Conservation (phyloP, 2,888 invertebrate species). For the Allacma fusca region DNA sequence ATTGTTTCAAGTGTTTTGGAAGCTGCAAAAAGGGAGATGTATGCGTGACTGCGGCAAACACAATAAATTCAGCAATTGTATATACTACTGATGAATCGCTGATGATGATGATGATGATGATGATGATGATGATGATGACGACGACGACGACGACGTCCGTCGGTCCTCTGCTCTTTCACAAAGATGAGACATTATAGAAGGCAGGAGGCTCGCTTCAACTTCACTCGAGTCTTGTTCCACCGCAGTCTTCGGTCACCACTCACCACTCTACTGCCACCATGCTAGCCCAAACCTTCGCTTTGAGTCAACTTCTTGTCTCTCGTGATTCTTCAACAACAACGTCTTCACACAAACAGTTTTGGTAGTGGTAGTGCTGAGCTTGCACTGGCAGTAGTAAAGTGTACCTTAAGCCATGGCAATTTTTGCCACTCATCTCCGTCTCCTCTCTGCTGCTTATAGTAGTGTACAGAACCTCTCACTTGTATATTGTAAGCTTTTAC, state of each 20-base stretch:
- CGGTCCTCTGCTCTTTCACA: not conserved
- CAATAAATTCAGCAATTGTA: not conserved
- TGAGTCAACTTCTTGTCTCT: conserved; percentile 27
- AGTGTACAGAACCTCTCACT: too few relatives aligned
- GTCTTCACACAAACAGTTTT: not conserved
- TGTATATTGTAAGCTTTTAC: not conserved
- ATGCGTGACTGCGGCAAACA: not conserved
- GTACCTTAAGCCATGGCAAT: conserved; percentile 14
- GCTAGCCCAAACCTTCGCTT: not conserved
- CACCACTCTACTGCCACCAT: not conserved
- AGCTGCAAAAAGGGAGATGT: not conserved
- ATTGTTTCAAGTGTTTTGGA: not conserved
- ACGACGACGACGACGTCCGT: not conserved
- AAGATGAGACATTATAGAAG: conserved; percentile 1
- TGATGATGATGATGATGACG: too few relatives aligned
- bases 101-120: too few relatives aligned
- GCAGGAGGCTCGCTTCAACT: not conserved
- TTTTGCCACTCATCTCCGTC: conserved; percentile 28
- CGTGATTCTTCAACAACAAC: conserved; percentile 2
- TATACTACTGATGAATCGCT: conserved; percentile 6
- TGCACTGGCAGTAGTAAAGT: not conserved
- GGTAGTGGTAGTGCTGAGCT: not conserved
- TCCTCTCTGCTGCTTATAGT: not conserved
- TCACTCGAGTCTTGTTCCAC: not conserved
- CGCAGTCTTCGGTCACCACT: conserved; percentile 6